These are phyloP conservation scores for Nephrotoma appendiculata DNA, from an alignment of 2,888 invertebrate species.

Conservation along the genomic window DNA sequence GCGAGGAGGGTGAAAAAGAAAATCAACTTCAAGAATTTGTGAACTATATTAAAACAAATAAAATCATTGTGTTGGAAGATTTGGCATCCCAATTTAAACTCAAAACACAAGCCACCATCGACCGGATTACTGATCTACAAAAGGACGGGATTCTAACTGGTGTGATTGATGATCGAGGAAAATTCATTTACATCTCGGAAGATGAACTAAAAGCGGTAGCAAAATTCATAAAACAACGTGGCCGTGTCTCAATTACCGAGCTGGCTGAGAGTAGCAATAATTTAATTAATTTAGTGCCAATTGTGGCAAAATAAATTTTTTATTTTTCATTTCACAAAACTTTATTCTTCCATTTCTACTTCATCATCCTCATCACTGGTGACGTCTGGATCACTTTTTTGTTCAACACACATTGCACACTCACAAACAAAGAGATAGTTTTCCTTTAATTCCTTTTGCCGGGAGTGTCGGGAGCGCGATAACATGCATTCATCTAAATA, in stretches of 20 bases:
- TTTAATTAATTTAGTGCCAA: conserved; percentile 68
- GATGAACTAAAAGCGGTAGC: conserved; percentile 85
- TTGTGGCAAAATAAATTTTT: conserved; percentile 13
- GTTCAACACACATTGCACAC: conserved; percentile 62
- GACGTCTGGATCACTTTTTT: conserved; percentile 60
- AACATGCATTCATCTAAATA: conserved; percentile 79
- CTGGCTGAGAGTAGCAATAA: conserved; percentile 89
- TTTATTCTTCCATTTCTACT: conserved; percentile 29
- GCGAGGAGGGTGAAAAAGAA: conserved; percentile 47
- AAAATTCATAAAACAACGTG: conserved; percentile 88
- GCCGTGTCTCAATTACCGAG: conserved; percentile 85
- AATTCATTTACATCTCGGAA: conserved; percentile 93
- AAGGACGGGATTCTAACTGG: conserved; percentile 76
- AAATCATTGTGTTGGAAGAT: conserved; percentile 89
- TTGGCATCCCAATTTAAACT: conserved; percentile 81
- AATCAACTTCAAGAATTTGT: conserved; percentile 75
- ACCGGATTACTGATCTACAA: conserved; percentile 75
- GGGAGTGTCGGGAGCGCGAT: conserved; percentile 67
- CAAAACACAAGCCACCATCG: conserved; percentile 77
- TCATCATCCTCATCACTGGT: conserved; percentile 78
- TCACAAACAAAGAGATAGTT: conserved; percentile 72
- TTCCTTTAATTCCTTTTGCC: conserved; percentile 62
- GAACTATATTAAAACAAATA: conserved; percentile 71
- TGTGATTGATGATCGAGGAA: conserved; percentile 96
- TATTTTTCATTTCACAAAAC: neutral